Percentiles rank a stretch among this genome's conserved stretches.
Conservation (phyloP, 2,797 vertebrate species). For the Arremon aurantiirostris region DNA sequence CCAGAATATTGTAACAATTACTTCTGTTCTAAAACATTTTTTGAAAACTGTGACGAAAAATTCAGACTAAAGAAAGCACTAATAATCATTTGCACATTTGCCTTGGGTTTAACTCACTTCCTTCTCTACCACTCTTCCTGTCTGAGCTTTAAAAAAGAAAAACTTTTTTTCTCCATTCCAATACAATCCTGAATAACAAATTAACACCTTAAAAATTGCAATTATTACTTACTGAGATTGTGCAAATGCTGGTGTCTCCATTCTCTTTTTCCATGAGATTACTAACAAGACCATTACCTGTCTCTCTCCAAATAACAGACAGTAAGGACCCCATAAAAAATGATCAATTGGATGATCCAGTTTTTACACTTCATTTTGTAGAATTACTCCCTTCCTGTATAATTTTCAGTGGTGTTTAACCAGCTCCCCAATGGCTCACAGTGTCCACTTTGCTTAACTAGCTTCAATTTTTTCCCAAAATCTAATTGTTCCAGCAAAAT, state of each 20-base stretch:
- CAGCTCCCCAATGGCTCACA: not conserved
- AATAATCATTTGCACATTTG: not conserved
- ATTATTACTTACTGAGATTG: not conserved
- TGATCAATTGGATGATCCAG: not conserved
- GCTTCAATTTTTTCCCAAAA: not conserved
- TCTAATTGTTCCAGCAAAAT: not conserved
- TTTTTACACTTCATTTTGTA: conserved; percentile 8
- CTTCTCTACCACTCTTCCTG: not conserved
- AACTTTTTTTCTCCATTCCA: not conserved
- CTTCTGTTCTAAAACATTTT: not conserved
- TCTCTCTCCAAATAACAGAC: not conserved
- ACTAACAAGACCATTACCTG: not conserved
- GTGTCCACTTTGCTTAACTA: not conserved
- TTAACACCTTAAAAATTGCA: not conserved
- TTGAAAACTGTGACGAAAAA: not conserved
- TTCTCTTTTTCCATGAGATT: not conserved
- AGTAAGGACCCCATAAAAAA: not conserved
- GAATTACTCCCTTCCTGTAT: conserved; percentile 11
- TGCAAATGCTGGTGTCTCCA: not conserved
- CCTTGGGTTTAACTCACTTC: not conserved
- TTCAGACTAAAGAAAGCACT: not conserved
- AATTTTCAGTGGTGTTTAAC: not conserved
- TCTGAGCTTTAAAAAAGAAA: not conserved
- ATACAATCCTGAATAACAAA: not conserved
- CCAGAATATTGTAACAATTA: not conserved